These are phyloP conservation scores for Bucco capensis DNA, from an alignment of 2,113 vertebrate genomes.

Conservation along the genomic window DNA sequence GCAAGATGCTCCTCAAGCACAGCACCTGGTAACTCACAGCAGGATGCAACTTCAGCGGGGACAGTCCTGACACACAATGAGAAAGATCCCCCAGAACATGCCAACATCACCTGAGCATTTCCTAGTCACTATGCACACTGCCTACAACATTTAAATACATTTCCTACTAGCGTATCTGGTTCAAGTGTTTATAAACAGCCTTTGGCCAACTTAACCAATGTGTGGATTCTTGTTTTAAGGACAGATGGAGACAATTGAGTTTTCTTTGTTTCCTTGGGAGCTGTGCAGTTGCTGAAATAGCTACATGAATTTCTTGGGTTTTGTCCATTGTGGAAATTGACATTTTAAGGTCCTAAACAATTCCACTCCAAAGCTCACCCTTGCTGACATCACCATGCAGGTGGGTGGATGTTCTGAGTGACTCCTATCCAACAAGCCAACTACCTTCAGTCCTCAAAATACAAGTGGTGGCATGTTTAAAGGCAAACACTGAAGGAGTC, in stretches of 20 bases:
- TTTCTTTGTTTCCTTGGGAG: constrained; percentile 24
- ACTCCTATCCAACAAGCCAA: not conserved
- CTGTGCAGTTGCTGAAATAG: not conserved
- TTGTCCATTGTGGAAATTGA: not conserved
- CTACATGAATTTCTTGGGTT: too few relatives aligned
- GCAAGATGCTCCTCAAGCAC: not conserved
- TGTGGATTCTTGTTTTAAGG: constrained; percentile 39
- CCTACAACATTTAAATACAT: not conserved
- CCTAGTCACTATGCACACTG: not conserved
- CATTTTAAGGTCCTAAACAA: not conserved
- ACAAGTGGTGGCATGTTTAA: not conserved
- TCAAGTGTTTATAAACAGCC: not conserved
- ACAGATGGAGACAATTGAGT: not conserved
- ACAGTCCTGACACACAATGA: not conserved
- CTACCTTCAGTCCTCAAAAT: not conserved
- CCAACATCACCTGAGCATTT: not conserved
- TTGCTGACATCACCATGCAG: not conserved
- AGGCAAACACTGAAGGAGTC: not conserved
- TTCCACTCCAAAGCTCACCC: not conserved
- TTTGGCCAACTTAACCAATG: constrained; percentile 15
- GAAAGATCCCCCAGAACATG: not conserved
- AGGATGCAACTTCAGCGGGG: not conserved
- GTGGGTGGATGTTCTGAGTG: not conserved
- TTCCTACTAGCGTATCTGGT: not conserved
- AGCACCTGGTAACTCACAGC: not conserved